Base-by-base conservation (phyloP, 1,140 invertebrate genomes). In the Leptopilina boulardi region DNA sequence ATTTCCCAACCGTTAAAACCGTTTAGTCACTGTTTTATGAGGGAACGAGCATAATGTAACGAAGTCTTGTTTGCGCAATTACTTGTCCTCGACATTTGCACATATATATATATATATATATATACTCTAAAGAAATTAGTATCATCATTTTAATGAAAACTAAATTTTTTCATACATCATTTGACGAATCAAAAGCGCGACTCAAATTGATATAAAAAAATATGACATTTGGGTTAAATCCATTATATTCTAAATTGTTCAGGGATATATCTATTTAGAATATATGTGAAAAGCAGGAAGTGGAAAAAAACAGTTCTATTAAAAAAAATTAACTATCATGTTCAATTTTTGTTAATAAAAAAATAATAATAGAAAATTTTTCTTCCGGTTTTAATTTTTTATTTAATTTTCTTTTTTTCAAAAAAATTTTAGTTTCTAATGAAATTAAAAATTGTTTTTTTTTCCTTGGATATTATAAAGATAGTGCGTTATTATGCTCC, bases 1-100 rank as follows among this genome's bases (percentile, higher is more conserved):
- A 66, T 66, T 66, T 66, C 59, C 26, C 59, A 66, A 66, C 59
- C 15, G 26, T 30, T 38, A 38, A 38, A 66, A 30, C 59, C n/a
- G 56, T 59, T 30, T 66, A 66, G 59, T 66, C 59, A 66, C 59
- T 66, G 21, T 66, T 66, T 66, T 66, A 66, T 66, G 59, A 66
- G 59, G 23, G 23, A 66, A 66, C 13, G 56, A 66, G 56, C 26
- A 30, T 51, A 51, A 51, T 51, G 47, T 51, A 51, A 51, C 47
- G 15, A 51, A 51, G 47, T 51, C 47, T 51, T 51, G 13, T 51
- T 38, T 66, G 21, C 15, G 23, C 59, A 66, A 66, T 30, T 30
- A 26, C 13, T 30, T 66, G 59, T 66, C 59, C 59, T 66, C 59
- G 59, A 66, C 59, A 66, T 66, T 66, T 66, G 59, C 23, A 66